Evolutionary conservation across 2,888 invertebrate species (phyloP), one percentile per base, ranked within the genome.

Genomic region (Pemphredon lugubris): DNA sequence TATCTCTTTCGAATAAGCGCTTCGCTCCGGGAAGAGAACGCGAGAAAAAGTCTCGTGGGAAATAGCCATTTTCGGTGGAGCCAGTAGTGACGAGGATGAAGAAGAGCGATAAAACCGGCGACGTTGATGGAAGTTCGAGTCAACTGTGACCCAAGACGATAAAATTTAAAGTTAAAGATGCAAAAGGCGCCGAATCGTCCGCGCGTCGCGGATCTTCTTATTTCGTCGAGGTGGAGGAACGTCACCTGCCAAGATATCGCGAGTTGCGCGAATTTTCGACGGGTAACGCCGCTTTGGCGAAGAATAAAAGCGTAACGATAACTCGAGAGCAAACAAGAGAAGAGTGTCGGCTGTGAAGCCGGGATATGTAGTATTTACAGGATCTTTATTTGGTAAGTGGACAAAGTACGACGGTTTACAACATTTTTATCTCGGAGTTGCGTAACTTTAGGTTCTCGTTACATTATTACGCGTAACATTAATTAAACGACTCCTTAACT

Each of bases 401-500:
- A 78, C 76, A 73, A 78, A 73, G 60, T 73, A 73, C 69, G 79
- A 75, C 66, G 75, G 66, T 60, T 79, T 75, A 69, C 73, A 78
- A 75, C 72, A 47, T 32, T 61, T 72, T 53, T 66, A 63, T n/a
- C 45, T 66, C 65, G 47, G 65, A 60, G 39, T 14, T 47, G 54
- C 47, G 54, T 58, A 48, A 48, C 51, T 63, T n/a, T 48, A 63
- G 53, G 50, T 60, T 50, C 55, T 63, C 39, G 42, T 67, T 67
- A 72, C 59, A 67, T 67, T 13, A 14, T 63, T 67, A 67, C 50
- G 42, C 40, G 65, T 66, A 54, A 73, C 63, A 66, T 75, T 66
- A 65, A 58, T 65, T 54, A n/a, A n/a, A n/a, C n/a, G 58, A 78
- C 54, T 66, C 48, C 60, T 73, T 66, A 59, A 60, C 58, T 74